Evolutionary conservation across 1,140 invertebrate genomes (phyloP).

Genomic region (Listronotus oregonensis): DNA sequence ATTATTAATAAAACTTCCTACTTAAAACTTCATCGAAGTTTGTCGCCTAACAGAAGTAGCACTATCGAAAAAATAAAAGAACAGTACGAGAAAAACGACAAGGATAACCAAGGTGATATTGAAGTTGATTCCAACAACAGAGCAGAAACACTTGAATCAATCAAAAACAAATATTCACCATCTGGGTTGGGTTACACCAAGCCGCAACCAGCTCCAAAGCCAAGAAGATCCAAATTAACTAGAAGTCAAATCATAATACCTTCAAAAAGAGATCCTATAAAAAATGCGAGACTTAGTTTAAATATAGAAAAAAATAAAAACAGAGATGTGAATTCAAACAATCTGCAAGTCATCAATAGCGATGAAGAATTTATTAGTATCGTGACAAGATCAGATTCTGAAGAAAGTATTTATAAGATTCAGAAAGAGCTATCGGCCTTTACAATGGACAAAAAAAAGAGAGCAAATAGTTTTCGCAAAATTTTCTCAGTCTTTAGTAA

Average conservation of each 20-base stretch:
- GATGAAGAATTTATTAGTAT: conserved; percentile 42
- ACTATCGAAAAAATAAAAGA: conserved; percentile 41
- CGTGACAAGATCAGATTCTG: conserved; percentile 43
- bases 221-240: conserved; percentile 16
- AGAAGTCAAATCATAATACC: conserved; percentile 34
- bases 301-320: conserved; percentile 29
- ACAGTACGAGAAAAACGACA: conserved; percentile 36
- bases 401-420: conserved; percentile 48
- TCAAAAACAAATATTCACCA: conserved; percentile 45
- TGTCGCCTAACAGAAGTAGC: conserved; percentile 31
- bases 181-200: conserved; percentile 37
- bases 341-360: conserved; percentile 22
- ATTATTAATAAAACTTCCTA: conserved; percentile 44
- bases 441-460: conserved; percentile 51
- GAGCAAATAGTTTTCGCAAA: conserved; percentile 47
- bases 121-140: conserved; percentile 11
- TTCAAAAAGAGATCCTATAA: conserved; percentile 10
- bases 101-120: conserved; percentile 8
- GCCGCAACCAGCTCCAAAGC: conserved; percentile 16
- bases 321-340: conserved; percentile 43
- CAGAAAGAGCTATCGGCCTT: conserved; percentile 45
- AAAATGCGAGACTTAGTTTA: conserved; percentile 19
- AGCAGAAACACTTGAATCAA: conserved; percentile 22
- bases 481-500: conserved; percentile 47
- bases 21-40: conserved; percentile 43